Evolutionary conservation across 2,113 vertebrate species (phyloP).

Genomic region (Callaeas wilsoni): DNA sequence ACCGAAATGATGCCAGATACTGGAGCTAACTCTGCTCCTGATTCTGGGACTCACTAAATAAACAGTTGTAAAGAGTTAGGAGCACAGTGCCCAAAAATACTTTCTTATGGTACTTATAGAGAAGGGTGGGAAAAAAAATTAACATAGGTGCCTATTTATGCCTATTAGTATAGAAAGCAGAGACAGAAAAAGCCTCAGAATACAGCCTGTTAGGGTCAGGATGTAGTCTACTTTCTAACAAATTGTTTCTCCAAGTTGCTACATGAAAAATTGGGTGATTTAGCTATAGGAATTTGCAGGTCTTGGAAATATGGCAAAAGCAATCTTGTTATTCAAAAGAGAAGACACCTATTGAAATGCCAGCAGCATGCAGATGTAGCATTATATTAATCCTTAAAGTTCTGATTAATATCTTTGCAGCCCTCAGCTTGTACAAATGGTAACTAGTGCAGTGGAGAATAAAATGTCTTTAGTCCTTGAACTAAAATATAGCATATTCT

Average conservation of each 20-base stretch:
- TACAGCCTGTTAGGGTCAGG: neutral
- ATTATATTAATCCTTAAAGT: neutral
- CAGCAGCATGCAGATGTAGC: neutral
- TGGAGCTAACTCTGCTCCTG: neutral
- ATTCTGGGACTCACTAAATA: neutral
- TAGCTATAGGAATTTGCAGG: neutral
- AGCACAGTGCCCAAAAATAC: neutral
- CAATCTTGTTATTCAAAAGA: neutral
- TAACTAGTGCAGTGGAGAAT: neutral
- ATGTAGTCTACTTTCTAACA: neutral
- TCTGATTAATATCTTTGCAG: neutral
- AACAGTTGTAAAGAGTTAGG: neutral
- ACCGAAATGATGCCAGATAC: neutral
- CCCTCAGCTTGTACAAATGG: neutral
- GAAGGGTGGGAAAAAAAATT: neutral
- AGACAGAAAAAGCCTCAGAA: neutral
- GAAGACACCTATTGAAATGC: neutral
- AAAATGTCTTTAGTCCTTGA: neutral
- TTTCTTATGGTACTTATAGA: slow-evolving; percentile 4
- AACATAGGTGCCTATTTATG: neutral
- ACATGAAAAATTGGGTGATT: neutral
- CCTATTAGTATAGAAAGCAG: neutral
- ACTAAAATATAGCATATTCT: neutral
- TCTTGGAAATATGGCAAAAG: neutral
- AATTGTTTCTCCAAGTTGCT: neutral